Evolutionary conservation across 1,140 invertebrate species (phyloP).

Genomic region (Anoplolepis gracilipes): DNA sequence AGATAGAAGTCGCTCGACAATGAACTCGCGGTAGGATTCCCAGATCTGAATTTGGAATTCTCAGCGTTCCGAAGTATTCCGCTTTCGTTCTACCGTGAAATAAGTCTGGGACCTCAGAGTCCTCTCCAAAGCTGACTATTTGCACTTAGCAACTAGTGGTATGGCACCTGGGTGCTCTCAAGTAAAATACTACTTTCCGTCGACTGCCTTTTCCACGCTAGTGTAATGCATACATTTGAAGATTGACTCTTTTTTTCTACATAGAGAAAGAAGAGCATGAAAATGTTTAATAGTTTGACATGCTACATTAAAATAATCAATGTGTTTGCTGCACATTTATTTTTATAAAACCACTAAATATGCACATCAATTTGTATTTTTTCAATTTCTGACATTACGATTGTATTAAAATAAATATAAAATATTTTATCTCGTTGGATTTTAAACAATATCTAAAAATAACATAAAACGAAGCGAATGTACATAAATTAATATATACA

Average conservation of each 20-base stretch:
- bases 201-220: conserved; percentile 68
- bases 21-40: conserved; percentile 64
- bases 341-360: not conserved
- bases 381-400: not conserved
- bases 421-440: not conserved
- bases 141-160: conserved; percentile 79
- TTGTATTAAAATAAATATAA: not conserved
- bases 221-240: conserved; percentile 66
- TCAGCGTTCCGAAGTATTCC: conserved; percentile 70
- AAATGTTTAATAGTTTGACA: conserved; percentile 34
- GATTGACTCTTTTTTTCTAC: conserved; percentile 51
- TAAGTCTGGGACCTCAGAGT: conserved; percentile 77
- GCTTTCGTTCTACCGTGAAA: conserved; percentile 79
- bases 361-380: not conserved
- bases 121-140: conserved; percentile 74
- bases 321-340: not conserved
- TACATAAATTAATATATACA: not conserved
- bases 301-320: conserved; percentile 7
- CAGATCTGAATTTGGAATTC: conserved; percentile 74
- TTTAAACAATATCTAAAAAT: not conserved
- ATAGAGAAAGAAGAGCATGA: not conserved
- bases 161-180: conserved; percentile 75
- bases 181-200: conserved; percentile 70
- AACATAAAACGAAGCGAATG: not conserved
- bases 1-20: conserved; percentile 62